A percentile compares a stretch with the other conserved stretches of the same genome.
These are phyloP conservation scores for Acropternis orthonyx DNA, from an alignment of 2,797 vertebrate species.

Conservation along the genomic window DNA sequence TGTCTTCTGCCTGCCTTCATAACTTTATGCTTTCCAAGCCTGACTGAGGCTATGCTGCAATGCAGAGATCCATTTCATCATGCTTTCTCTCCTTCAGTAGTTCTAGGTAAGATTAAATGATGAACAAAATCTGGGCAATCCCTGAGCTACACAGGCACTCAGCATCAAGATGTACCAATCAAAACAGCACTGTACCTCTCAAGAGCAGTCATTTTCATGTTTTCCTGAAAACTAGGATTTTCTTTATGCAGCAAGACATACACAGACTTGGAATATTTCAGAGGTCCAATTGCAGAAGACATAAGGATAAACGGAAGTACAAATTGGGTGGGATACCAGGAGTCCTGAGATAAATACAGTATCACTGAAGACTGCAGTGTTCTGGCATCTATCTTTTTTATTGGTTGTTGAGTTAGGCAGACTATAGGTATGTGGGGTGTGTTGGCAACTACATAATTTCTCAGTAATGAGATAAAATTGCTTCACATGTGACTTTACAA, in stretches of 20 bases:
- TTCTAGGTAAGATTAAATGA: not conserved
- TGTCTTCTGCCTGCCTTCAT: not conserved
- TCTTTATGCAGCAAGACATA: slow-evolving; percentile 14
- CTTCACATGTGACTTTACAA: not conserved
- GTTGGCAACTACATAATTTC: not conserved
- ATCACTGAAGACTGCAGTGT: not conserved
- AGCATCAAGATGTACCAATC: not conserved
- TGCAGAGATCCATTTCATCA: not conserved
- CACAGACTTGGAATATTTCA: not conserved
- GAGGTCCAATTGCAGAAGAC: not conserved
- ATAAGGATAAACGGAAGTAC: not conserved
- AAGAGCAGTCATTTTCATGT: not conserved
- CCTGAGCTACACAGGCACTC: not conserved
- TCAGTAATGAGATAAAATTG: not conserved
- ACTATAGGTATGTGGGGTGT: not conserved
- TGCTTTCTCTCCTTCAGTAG: not conserved
- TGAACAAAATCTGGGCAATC: not conserved
- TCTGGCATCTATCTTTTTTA: not conserved
- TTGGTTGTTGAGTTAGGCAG: not conserved
- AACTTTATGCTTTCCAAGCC: not conserved
- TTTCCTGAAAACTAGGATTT: slow-evolving; percentile 34
- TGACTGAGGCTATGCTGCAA: not conserved
- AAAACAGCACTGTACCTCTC: not conserved
- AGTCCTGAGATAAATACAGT: not conserved
- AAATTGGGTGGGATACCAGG: not conserved